Conservation (phyloP, 2,888 invertebrate species). For the Clepsis dumicolana region DNA sequence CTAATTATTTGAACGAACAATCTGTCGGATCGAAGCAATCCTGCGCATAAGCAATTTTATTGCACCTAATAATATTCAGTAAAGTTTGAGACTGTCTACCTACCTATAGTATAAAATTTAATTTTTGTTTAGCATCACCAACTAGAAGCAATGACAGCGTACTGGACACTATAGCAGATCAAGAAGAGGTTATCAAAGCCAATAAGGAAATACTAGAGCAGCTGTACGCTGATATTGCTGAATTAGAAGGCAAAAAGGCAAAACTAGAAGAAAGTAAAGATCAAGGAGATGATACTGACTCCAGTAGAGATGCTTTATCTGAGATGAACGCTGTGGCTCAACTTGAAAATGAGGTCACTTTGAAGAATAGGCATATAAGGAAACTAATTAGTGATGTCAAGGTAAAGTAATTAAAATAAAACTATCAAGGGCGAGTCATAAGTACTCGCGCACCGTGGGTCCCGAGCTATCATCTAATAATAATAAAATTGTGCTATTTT, state of each 20-base stretch:
- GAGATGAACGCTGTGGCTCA: conserved; percentile 76
- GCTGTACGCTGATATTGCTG: conserved; percentile 71
- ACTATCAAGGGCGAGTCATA: too few species aligned
- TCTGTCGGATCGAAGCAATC: too few species aligned
- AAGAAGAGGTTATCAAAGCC: conserved; percentile 79
- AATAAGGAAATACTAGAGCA: conserved; percentile 80
- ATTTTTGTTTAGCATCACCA: conserved; percentile 61
- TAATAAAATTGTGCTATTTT: too few species aligned
- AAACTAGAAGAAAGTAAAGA: conserved; percentile 58
- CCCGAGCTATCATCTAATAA: too few species aligned
- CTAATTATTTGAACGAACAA: too few species aligned
- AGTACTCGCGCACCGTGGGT: too few species aligned
- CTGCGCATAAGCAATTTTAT: too few species aligned
- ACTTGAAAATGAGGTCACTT: conserved; percentile 84
- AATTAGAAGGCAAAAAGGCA: conserved; percentile 68
- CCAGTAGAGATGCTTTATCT: conserved; percentile 76
- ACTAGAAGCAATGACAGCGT: conserved; percentile 62
- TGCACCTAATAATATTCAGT: too few species aligned
- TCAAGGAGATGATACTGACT: conserved; percentile 71
- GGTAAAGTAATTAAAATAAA: conserved; percentile 72
- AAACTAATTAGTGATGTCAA: conserved; percentile 91
- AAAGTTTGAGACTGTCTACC: too few species aligned
- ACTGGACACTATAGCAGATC: conserved; percentile 71
- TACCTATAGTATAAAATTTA: not conserved
- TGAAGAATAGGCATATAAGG: conserved; percentile 92